Evolutionary conservation across 2,888 invertebrate species (phyloP).

Genomic region (Tenthredo mesomela): DNA sequence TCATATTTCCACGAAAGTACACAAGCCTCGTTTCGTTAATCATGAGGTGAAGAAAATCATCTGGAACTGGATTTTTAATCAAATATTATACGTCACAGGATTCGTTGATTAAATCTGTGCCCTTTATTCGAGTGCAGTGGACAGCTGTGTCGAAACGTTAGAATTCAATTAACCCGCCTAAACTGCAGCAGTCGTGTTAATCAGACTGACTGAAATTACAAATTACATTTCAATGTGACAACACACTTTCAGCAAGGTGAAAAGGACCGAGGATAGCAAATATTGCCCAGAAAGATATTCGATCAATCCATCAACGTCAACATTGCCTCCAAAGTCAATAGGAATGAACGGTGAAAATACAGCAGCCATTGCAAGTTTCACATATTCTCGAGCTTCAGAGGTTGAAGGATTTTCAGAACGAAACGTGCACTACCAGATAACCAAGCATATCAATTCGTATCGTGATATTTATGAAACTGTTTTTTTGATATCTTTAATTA

Average conservation of each 20-base stretch:
- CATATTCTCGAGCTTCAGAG: neutral
- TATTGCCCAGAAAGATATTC: neutral
- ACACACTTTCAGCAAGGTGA: neutral
- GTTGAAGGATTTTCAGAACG: neutral
- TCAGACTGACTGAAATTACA: neutral
- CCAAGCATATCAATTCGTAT: neutral
- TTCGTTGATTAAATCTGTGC: neutral
- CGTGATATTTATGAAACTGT: neutral
- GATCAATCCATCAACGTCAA: constrained; percentile 9
- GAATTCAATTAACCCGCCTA: neutral
- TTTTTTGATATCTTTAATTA: neutral
- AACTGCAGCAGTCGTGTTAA: neutral
- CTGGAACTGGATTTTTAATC: neutral
- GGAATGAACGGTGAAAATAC: neutral
- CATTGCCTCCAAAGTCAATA: neutral
- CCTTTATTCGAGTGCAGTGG: neutral
- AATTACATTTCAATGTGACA: neutral
- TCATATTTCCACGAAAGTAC: neutral
- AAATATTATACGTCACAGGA: neutral
- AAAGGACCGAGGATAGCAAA: neutral
- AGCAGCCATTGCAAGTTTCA: neutral
- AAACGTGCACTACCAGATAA: neutral
- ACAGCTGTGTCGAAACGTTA: neutral
- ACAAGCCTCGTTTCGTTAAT: neutral
- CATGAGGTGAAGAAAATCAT: neutral